These are phyloP conservation scores for Eupleurogrammus muticus DNA, from an alignment of 2,797 vertebrate genomes.

Conservation along the genomic window DNA sequence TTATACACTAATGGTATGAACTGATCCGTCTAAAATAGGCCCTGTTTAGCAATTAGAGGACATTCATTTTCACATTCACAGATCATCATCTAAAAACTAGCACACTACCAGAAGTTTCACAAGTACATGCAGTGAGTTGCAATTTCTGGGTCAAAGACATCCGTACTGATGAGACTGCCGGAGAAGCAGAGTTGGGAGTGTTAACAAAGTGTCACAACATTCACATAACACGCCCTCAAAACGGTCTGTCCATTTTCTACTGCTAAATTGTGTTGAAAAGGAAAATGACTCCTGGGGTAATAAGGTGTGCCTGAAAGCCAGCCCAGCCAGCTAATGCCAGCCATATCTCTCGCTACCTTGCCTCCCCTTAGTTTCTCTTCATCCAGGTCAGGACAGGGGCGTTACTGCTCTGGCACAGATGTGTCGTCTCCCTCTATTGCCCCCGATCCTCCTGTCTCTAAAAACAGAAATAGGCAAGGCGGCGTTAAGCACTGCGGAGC, in stretches of 20 bases:
- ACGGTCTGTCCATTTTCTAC: constrained; percentile 73
- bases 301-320: constrained; percentile 74
- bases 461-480: constrained; percentile 67
- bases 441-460: constrained; percentile 86
- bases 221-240: constrained; percentile 73
- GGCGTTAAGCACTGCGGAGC: constrained; percentile 35
- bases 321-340: constrained; percentile 54
- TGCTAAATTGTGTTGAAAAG: constrained; percentile 72
- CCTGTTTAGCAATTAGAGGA: constrained; percentile 77
- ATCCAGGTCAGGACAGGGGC: constrained; percentile 74
- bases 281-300: constrained; percentile 71
- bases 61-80: constrained; percentile 82
- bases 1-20: constrained; percentile 65
- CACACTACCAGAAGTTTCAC: constrained; percentile 85
- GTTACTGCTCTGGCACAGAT: constrained; percentile 83
- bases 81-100: constrained; percentile 83
- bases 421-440: constrained; percentile 82
- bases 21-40: constrained; percentile 67
- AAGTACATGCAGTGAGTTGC: constrained; percentile 85
- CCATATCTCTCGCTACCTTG: constrained; percentile 69
- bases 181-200: constrained; percentile 76
- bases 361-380: constrained; percentile 55
- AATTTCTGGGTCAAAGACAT: constrained; percentile 83
- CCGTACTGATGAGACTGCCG: constrained; percentile 75
- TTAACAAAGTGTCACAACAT: constrained; percentile 75